These are phyloP conservation scores for Cheirogaleus major DNA, from an alignment of 2,797 vertebrate species.

Conservation along the genomic window DNA sequence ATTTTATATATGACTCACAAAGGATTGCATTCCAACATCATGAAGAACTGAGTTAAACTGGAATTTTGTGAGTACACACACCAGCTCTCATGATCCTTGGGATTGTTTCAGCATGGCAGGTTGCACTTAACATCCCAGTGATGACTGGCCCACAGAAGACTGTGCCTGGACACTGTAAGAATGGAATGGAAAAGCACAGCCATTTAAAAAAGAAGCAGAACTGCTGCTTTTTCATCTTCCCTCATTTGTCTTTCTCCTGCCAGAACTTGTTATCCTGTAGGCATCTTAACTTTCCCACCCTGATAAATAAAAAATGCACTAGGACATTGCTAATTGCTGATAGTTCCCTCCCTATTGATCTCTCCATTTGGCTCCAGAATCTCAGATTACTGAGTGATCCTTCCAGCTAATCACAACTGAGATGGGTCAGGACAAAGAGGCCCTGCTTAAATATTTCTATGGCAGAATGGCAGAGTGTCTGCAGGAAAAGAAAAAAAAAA, in stretches of 20 bases:
- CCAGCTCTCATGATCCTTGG: neutral
- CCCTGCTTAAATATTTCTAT: conserved; percentile 23
- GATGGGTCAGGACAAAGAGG: neutral
- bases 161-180: neutral
- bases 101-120: neutral
- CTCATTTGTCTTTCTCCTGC: neutral
- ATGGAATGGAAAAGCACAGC: neutral
- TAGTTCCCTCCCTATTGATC: conserved; percentile 73
- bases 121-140: neutral
- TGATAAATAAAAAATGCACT: conserved; percentile 56
- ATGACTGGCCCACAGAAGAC: neutral
- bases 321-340: conserved; percentile 70
- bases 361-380: neutral
- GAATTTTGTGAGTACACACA: neutral
- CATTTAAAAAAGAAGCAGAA: neutral
- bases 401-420: conserved; percentile 51
- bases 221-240: neutral
- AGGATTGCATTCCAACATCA: neutral
- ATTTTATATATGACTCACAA: neutral
- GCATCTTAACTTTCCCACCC: neutral
- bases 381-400: conserved; percentile 66
- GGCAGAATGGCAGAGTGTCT: neutral
- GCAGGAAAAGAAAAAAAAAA: neutral
- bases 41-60: neutral
- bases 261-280: conserved; percentile 54